phyloP scores from a whole-genome alignment of 2,888 invertebrate genomes.

The Scaptomyza parva region DNA sequence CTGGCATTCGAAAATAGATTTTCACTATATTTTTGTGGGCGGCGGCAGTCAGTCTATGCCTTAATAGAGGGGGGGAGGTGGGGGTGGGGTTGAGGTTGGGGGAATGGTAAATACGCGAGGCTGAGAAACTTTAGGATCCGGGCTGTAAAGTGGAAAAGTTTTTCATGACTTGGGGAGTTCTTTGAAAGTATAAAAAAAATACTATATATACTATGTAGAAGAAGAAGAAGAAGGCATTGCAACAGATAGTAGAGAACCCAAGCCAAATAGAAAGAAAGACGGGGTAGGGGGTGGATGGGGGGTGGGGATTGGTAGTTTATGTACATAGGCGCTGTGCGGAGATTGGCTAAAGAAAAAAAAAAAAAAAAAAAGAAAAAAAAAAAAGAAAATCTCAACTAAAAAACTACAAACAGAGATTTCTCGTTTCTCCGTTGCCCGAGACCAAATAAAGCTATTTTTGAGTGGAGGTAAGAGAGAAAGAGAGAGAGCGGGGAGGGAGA shows the following conservation, averaged over 20 bases:
- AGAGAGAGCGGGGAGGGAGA: not conserved
- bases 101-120: not conserved
- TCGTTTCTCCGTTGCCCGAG: constrained; percentile 8
- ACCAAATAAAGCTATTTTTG: constrained; percentile 70
- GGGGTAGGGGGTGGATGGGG: not conserved
- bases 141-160: constrained; percentile 74
- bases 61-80: not conserved
- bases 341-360: not conserved
- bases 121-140: not conserved
- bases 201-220: too few species aligned
- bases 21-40: constrained; percentile 58
- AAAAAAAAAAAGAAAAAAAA: not conserved
- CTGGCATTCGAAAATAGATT: constrained; percentile 79
- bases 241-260: constrained; percentile 28
- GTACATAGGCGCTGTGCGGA: not conserved
- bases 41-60: constrained; percentile 26
- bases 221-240: constrained; percentile 22
- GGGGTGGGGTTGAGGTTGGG: not conserved
- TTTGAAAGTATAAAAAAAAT: constrained; percentile 21
- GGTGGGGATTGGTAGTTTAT: not conserved
- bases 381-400: constrained; percentile 4
- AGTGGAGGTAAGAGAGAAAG: constrained; percentile 1
- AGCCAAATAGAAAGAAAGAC: constrained; percentile 4
- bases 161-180: constrained; percentile 39
- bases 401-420: constrained; percentile 35